These are phyloP conservation scores for Caradrina kadenii DNA, from an alignment of 2,888 invertebrate genomes.

Conservation along the genomic window DNA sequence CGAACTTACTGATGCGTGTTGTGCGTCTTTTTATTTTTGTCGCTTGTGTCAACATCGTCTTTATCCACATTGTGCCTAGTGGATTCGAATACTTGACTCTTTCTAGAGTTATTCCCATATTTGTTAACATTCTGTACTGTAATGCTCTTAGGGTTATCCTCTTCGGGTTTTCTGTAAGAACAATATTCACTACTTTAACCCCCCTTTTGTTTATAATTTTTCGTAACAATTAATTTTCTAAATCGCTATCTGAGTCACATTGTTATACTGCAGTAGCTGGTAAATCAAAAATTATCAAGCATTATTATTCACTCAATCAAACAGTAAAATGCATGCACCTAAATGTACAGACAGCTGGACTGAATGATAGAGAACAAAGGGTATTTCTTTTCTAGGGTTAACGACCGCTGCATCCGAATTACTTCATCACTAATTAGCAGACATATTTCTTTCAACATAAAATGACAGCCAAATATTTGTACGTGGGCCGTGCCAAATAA, in stretches of 20 bases:
- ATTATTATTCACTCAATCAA: conserved; percentile 60
- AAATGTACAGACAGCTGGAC: conserved; percentile 27
- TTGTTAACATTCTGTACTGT: conserved; percentile 86
- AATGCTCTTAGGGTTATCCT: conserved; percentile 86
- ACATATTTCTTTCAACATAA: conserved; percentile 19
- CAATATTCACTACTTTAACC: conserved; percentile 72
- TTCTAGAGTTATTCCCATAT: conserved; percentile 87
- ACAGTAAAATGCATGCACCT: conserved; percentile 58
- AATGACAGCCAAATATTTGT: conserved; percentile 3
- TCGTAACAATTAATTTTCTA: conserved; percentile 32
- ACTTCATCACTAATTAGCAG: conserved; percentile 19
- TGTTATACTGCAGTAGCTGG: conserved; percentile 32
- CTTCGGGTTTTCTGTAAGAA: conserved; percentile 89
- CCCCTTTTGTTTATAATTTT: conserved; percentile 54
- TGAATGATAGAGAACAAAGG: conserved; percentile 7
- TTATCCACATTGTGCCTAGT: conserved; percentile 93
- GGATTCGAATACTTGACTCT: conserved; percentile 93
- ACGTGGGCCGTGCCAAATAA: conserved; percentile 14
- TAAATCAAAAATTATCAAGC: conserved; percentile 57
- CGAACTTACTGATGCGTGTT: conserved; percentile 84
- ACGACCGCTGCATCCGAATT: conserved; percentile 3
- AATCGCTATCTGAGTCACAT: conserved; percentile 23
- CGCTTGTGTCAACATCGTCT: conserved; percentile 94
- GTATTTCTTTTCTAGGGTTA: not conserved
- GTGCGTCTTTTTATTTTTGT: conserved; percentile 90